Base-by-base conservation (phyloP, 2,888 invertebrate genomes). In the Carterocephalus palaemon region DNA sequence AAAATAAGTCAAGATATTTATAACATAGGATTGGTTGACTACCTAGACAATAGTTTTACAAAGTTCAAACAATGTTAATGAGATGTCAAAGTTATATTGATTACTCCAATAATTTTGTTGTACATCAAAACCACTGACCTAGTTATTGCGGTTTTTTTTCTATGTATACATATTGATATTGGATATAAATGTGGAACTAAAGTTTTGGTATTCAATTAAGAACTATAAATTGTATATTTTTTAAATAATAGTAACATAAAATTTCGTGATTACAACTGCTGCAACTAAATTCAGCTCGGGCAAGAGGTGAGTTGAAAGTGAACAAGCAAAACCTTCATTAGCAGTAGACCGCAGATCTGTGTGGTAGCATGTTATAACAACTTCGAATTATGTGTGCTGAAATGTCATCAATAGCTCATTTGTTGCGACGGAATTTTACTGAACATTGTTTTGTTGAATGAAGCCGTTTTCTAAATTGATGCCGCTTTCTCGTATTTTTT, bases 221-320 rank as follows among this genome's bases (percentile, higher is more conserved):
- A 4, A 3, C 7, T 7, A 9, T 13, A 2, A 22, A 19, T 22
- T 39, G n/a, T 28, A 7, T 9, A 16, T 5, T 7, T n/a, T 43
- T 9, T 39, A 12, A 36, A 43, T 22, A 1, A 31, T 40, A 54
- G 56, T 59, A 57, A 53, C 50, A 64, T 57, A 62, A 55, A 62
- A 52, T 75, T 78, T 75, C 63, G 60, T 74, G 63, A 77, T 81
- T 81, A 54, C 82, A 78, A 80, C 79, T 76, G 70, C 64, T 71
- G 64, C 83, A 12, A 26, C 3, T 75, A 71, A 67, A 62, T 70
- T 74, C 74, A 75, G 76, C 67, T 64, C 80, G 77, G 78, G 75
- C 72, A 76, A 75, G 73, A 74, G 82, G 82, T 83, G 70, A 81
- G 83, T 77, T 40, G 46, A n/a, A n/a, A n/a, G n/a, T 55, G 46